A percentile compares a stretch with the other conserved stretches of the same genome.
These are phyloP conservation scores for Tineola bisselliella DNA, from an alignment of 2,888 invertebrate species.

Conservation along the genomic window DNA sequence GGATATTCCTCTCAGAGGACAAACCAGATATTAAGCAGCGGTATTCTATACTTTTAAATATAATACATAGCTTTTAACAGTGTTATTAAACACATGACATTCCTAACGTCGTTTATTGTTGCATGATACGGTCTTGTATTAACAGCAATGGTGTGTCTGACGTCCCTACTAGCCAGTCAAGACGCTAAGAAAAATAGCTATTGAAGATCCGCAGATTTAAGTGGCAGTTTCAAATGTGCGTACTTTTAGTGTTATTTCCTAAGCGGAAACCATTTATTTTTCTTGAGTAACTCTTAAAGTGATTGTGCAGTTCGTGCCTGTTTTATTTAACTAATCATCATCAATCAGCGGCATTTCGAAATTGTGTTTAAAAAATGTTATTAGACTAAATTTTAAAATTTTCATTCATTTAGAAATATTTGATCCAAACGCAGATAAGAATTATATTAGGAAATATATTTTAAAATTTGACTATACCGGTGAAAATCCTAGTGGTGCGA, in stretches of 20 bases:
- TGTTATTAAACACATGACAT: no score
- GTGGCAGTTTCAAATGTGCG: constrained; percentile 64
- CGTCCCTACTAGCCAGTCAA: constrained; percentile 37
- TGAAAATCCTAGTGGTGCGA: constrained; percentile 14
- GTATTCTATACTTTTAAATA: no score
- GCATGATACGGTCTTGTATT: constrained; percentile 22
- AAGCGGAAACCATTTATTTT: constrained; percentile 64
- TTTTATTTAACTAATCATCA: constrained; percentile 2
- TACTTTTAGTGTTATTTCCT: constrained; percentile 66
- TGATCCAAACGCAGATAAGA: neutral
- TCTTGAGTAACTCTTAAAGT: constrained; percentile 18
- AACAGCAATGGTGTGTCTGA: constrained; percentile 41
- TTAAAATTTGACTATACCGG: constrained; percentile 7
- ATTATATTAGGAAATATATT: constrained; percentile 17
- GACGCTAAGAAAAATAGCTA: constrained; percentile 60
- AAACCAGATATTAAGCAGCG: neutral
- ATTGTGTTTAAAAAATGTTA: no score
- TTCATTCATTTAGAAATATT: neutral
- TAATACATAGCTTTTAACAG: no score
- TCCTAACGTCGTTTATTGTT: neutral
- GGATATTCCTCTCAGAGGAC: neutral
- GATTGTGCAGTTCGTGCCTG: constrained; percentile 2
- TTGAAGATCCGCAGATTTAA: constrained; percentile 64
- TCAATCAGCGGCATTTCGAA: neutral
- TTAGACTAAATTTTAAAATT: no score